Conservation (phyloP, 2,888 invertebrate genomes). For the Agrochola macilenta region DNA sequence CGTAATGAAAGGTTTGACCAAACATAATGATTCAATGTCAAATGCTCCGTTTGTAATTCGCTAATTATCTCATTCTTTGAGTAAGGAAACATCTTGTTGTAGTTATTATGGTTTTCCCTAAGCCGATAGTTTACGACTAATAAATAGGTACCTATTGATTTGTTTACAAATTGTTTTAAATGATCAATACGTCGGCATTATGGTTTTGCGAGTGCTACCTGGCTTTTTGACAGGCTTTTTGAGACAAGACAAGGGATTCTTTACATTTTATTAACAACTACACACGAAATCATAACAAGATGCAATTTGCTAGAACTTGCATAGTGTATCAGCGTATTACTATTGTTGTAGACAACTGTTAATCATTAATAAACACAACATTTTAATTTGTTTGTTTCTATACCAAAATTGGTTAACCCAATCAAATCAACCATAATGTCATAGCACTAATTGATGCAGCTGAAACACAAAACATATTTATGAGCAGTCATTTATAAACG, state of each 20-base stretch:
- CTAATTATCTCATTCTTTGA: constrained; percentile 30
- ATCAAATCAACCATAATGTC: background rate
- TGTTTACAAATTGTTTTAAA: background rate
- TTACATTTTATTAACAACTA: background rate
- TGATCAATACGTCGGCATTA: background rate
- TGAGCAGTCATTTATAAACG: background rate
- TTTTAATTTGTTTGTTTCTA: background rate
- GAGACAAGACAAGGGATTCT: background rate
- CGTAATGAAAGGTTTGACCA: background rate
- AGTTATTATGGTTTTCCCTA: constrained; percentile 18
- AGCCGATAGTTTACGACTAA: constrained; percentile 2
- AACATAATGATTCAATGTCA: constrained; percentile 13
- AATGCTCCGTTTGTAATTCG: background rate
- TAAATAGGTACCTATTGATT: background rate
- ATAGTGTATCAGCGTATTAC: too few species aligned
- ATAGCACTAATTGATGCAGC: background rate
- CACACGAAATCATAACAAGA: background rate
- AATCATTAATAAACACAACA: background rate
- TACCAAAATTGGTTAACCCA: background rate
- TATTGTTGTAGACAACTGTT: too few species aligned
- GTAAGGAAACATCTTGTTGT: constrained; percentile 27
- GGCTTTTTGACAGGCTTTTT: background rate
- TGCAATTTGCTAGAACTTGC: background rate
- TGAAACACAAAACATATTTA: background rate
- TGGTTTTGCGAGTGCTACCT: background rate